Base-by-base conservation (phyloP, 2,888 invertebrate species). In the Magallana nippona region DNA sequence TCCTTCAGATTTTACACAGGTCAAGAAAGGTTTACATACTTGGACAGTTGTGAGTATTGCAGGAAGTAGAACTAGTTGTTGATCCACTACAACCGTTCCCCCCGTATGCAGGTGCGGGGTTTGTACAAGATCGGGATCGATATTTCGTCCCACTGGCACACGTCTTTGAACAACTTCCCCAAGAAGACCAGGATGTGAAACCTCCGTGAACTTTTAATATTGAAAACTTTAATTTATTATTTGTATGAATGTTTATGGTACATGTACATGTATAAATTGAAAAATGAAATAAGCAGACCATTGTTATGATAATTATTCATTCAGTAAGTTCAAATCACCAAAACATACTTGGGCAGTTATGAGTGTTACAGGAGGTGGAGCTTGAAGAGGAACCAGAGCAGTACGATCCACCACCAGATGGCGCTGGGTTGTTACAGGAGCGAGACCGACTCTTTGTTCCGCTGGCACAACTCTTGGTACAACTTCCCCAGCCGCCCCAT, bases 41-140 rank as follows among this genome's bases (percentile, higher is more conserved):
- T 71, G 81, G 58, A 55, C 81, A 81, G 55, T 55, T 44, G 55
- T 81, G 81, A 15, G 81, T 81, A n/a, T 81, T 81, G 55, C 81
- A 81, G 19, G 19, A n/a, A 19, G n/a, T n/a, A 17, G 81, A n/a
- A 19, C 44, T 10, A 63, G 55, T 19, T 8, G 81, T 19, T 5
- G 58, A 55, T 19, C 81, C 81, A 3, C 44, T 17, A 55, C 81
- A 81, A 5, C 44, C 17, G 10, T 19, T 62, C 15, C 82, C 82
- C 17, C 82, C 82, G 57, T 78, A 56, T 55, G 55, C 57, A 27
- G 82, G 78, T 15, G 27, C 2, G 5, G 82, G 82, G 32, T 82
- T 81, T 1, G 13, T 81, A 22, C 87, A 85, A 1, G 87, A 87
- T 27, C 89, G 87, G 1, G 78, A 78, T 81, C 91, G 91, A 10